Evolutionary conservation across 2,113 vertebrate genomes (phyloP).

Genomic region (Aphyosemion australe): DNA sequence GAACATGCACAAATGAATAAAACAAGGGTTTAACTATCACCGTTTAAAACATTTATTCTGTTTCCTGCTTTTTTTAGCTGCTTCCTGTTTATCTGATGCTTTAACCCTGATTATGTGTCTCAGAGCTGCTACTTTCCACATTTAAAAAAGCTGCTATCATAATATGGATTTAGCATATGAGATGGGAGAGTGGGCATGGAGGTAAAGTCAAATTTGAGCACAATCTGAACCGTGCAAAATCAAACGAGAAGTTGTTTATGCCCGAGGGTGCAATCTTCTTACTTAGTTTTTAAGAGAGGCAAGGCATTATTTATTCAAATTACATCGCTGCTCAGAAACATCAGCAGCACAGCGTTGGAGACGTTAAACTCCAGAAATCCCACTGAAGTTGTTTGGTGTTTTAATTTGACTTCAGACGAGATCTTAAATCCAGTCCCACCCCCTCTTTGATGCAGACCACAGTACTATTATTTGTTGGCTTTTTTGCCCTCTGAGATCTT

Average conservation of each 20-base stretch:
- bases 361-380: slow-evolving; percentile 56
- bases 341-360: slow-evolving; percentile 53
- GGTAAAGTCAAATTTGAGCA: slow-evolving; percentile 36
- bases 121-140: background rate
- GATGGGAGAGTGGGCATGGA: slow-evolving; percentile 26
- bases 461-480: slow-evolving; percentile 15
- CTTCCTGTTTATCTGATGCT: slow-evolving; percentile 11
- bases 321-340: slow-evolving; percentile 62
- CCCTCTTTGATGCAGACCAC: slow-evolving; percentile 34
- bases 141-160: slow-evolving; percentile 5
- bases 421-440: slow-evolving; percentile 22
- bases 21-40: too few species aligned
- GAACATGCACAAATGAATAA: background rate
- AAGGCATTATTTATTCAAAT: slow-evolving; percentile 68
- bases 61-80: background rate
- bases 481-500: slow-evolving; percentile 24
- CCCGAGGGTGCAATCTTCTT: slow-evolving; percentile 55
- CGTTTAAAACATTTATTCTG: background rate
- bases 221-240: slow-evolving; percentile 40
- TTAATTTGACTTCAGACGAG: slow-evolving; percentile 20
- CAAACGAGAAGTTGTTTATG: slow-evolving; percentile 63
- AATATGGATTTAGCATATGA: slow-evolving; percentile 29
- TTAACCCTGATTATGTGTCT: background rate
- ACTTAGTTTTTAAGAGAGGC: slow-evolving; percentile 33
- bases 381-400: slow-evolving; percentile 34